These are phyloP conservation scores for Temnothorax curvispinosus DNA, from an alignment of 1,140 invertebrate species.

Conservation along the genomic window DNA sequence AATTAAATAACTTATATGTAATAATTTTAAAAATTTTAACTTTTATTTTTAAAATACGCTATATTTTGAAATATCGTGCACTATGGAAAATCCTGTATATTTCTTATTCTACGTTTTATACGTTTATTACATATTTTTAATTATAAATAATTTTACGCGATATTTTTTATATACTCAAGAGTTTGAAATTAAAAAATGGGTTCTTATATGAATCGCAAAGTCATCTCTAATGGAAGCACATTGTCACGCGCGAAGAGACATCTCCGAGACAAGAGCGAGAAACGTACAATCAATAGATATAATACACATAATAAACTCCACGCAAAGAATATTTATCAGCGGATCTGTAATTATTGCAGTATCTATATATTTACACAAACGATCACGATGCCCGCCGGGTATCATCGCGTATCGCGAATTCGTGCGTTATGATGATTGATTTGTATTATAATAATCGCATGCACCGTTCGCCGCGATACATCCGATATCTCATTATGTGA, in stretches of 20 bases:
- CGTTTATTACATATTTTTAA: neutral
- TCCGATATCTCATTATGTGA: neutral
- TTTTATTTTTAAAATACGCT: no score
- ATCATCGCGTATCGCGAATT: neutral
- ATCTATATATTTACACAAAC: neutral
- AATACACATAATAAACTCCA: neutral
- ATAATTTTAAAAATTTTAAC: no score
- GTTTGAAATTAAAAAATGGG: neutral
- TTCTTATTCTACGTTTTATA: neutral
- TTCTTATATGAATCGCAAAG: neutral
- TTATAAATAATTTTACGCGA: neutral
- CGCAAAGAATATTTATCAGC: neutral
- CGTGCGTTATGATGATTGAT: neutral
- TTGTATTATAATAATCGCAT: conserved; percentile 14
- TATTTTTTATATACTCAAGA: neutral
- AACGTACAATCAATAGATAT: neutral
- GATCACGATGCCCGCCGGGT: neutral
- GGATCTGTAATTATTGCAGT: neutral
- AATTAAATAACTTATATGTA: no score
- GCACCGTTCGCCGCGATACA: neutral
- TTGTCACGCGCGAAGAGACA: neutral
- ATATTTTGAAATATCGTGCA: no score
- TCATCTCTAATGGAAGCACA: neutral
- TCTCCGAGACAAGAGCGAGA: neutral
- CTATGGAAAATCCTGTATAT: neutral